Evolutionary conservation across 2,113 vertebrate species (phyloP).

Genomic region (Plectropomus leopardus): DNA sequence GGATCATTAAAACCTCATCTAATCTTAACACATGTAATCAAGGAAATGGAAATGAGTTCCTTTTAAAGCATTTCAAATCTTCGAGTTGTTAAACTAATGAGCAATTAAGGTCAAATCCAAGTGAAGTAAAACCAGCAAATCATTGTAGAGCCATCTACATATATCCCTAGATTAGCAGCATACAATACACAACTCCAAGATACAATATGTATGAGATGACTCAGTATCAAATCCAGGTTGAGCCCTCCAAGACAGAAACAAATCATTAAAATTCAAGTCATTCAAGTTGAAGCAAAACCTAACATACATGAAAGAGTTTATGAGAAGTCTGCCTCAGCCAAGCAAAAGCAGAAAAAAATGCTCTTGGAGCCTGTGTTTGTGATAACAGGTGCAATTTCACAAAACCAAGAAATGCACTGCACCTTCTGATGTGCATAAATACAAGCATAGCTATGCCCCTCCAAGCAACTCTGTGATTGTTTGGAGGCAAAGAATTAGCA

Average conservation of each 20-base stretch:
- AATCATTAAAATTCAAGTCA: neutral
- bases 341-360: neutral
- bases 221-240: neutral
- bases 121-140: neutral
- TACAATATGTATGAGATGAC: neutral
- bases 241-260: neutral
- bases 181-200: neutral
- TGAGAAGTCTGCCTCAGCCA: neutral
- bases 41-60: neutral
- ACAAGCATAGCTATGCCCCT: constrained; percentile 36
- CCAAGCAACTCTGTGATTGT: constrained; percentile 16
- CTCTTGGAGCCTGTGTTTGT: constrained; percentile 20
- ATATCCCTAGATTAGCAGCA: too few species aligned
- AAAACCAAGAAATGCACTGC: neutral
- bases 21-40: constrained; percentile 4
- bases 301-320: neutral
- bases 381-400: constrained; percentile 38
- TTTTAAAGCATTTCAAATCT: neutral
- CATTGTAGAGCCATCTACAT: neutral
- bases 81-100: neutral
- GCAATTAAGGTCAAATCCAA: neutral
- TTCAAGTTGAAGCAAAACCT: neutral
- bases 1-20: neutral
- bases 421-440: neutral
- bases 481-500: constrained; percentile 23